These are phyloP conservation scores for Sturmia bella DNA, from an alignment of 2,888 invertebrate genomes.

Conservation along the genomic window DNA sequence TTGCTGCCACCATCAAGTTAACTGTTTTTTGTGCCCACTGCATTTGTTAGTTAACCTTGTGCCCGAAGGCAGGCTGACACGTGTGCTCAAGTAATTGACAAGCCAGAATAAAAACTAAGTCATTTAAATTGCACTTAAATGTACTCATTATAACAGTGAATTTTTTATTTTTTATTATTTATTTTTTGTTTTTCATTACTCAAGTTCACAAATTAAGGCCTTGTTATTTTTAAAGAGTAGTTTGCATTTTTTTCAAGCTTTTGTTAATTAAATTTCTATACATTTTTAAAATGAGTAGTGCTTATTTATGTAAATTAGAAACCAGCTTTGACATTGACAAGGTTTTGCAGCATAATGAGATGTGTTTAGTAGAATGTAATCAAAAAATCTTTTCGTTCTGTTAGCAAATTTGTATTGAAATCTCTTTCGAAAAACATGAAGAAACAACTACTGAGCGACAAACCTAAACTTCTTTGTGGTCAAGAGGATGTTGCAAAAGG, in stretches of 20 bases:
- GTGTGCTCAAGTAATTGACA: slow-evolving; percentile 27
- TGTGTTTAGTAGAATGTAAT: background rate
- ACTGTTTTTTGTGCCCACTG: background rate
- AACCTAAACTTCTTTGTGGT: background rate
- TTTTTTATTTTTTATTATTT: background rate
- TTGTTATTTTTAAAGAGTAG: too few species aligned
- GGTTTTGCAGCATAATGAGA: background rate
- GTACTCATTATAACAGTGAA: slow-evolving; percentile 28
- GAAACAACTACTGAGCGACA: background rate
- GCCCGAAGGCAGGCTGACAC: slow-evolving; percentile 11
- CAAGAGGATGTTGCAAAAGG: background rate
- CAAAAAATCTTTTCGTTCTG: background rate
- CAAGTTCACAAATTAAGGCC: too few species aligned
- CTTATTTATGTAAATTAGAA: background rate
- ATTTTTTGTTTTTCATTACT: too few species aligned
- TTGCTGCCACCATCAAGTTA: slow-evolving; percentile 3
- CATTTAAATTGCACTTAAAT: slow-evolving; percentile 22
- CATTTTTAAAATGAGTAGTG: background rate
- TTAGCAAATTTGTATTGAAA: background rate
- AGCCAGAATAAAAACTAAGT: slow-evolving; percentile 1
- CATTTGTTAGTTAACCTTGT: slow-evolving; percentile 11
- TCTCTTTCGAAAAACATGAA: background rate
- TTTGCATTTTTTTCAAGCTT: background rate
- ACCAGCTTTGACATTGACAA: too few species aligned
- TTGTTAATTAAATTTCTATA: slow-evolving; percentile 6